Percentiles rank a stretch among this genome's conserved stretches.
Conservation (phyloP, 37 sponge, comb jelly and placozoan genomes). For the Halichondria panicea region DNA sequence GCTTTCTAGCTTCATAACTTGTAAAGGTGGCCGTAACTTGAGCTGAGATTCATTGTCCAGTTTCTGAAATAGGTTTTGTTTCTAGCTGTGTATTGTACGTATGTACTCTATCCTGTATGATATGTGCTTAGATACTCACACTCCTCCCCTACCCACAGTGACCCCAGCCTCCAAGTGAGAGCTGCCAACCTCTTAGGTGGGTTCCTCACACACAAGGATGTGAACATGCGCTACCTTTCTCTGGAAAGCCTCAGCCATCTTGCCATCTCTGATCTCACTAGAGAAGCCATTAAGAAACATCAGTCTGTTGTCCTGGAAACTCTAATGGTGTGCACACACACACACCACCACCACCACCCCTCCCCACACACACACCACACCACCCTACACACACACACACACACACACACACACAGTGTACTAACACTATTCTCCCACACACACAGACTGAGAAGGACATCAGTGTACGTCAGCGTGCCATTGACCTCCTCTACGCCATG, state of each 20-base stretch:
- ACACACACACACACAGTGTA: not conserved
- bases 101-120: not conserved
- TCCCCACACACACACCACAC: too few species aligned
- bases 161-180: constrained; percentile 81
- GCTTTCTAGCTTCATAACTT: not conserved
- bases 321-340: too few species aligned
- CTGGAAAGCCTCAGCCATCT: constrained; percentile 84
- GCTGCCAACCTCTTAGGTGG: constrained; percentile 88
- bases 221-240: constrained; percentile 90
- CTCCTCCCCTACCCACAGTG: constrained; percentile 46
- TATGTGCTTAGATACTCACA: not conserved
- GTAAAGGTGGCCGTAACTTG: not conserved
- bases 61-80: too few species aligned
- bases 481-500: constrained; percentile 96
- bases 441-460: constrained; percentile 86
- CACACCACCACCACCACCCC: too few species aligned
- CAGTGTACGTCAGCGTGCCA: constrained; percentile 90
- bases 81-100: too few species aligned
- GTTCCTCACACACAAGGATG: constrained; percentile 84
- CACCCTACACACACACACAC: too few species aligned
- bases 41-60: not conserved
- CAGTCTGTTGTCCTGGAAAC: constrained; percentile 89
- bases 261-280: constrained; percentile 78
- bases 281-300: constrained; percentile 92
- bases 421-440: not conserved